These are phyloP conservation scores for Varecia variegata DNA, from an alignment of 2,797 vertebrate species.

Conservation along the genomic window DNA sequence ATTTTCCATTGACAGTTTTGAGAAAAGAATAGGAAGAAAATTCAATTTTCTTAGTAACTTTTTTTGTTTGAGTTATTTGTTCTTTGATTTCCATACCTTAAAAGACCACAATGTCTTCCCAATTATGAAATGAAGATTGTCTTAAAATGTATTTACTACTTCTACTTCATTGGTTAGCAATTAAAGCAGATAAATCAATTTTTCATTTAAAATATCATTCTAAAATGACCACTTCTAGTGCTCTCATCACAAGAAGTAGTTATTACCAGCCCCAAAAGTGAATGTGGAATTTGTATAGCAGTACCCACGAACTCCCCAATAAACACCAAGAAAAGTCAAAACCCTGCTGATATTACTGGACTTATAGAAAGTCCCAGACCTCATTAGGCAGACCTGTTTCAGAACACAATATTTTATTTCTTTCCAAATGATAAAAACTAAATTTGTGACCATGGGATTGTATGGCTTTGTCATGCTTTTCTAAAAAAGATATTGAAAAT, in stretches of 20 bases:
- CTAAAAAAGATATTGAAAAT: neutral
- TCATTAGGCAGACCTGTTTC: neutral
- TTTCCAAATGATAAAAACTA: neutral
- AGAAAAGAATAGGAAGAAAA: conserved; percentile 29
- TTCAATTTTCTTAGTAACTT: neutral
- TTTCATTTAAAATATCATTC: conserved; percentile 65
- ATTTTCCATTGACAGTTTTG: neutral
- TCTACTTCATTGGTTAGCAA: neutral
- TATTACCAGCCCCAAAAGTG: neutral
- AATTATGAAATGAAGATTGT: conserved; percentile 52
- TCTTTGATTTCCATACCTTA: neutral
- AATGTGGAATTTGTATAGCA: neutral
- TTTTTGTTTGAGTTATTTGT: neutral
- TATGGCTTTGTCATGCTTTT: neutral
- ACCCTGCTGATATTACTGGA: neutral
- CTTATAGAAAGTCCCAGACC: neutral
- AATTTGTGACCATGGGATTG: neutral
- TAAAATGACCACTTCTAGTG: conserved; percentile 73
- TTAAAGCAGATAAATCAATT: neutral
- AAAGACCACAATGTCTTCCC: neutral
- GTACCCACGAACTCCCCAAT: neutral
- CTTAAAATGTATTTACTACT: conserved; percentile 31
- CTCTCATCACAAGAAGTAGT: conserved; percentile 49
- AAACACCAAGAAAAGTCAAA: neutral
- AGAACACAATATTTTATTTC: conserved; percentile 44